A percentile compares a stretch with the other conserved stretches of the same genome.
These are phyloP conservation scores for Callosobruchus maculatus DNA, from an alignment of 2,888 invertebrate species.

Conservation along the genomic window DNA sequence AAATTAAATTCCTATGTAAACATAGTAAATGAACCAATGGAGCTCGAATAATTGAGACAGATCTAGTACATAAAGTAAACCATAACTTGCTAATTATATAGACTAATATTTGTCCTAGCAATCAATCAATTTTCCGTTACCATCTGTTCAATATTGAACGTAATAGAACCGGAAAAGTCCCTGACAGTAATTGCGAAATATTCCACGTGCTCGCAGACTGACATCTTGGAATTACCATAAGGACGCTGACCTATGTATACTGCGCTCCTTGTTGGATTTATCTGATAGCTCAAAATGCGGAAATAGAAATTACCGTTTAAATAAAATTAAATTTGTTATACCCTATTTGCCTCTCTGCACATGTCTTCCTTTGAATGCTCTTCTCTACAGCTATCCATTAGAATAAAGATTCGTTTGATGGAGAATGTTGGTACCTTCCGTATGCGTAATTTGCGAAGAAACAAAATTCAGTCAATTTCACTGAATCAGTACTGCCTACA, in stretches of 20 bases:
- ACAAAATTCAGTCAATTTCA: too few species aligned
- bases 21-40: too few species aligned
- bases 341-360: not conserved
- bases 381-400: not conserved
- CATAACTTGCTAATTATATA: not conserved
- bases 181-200: not conserved
- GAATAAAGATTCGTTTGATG: not conserved
- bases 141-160: not conserved
- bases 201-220: not conserved
- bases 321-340: not conserved
- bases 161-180: not conserved
- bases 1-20: too few species aligned
- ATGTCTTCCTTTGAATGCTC: not conserved
- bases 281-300: not conserved
- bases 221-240: not conserved
- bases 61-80: not conserved
- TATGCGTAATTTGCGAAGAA: too few species aligned
- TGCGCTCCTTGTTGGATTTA: not conserved
- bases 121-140: not conserved
- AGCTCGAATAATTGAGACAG: not conserved
- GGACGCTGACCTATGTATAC: not conserved
- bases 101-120: not conserved
- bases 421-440: too few species aligned
- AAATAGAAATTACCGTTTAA: not conserved
- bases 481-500: too few species aligned